phyloP scores from a whole-genome alignment of 1,140 invertebrate genomes.

The Drosophila setifemur region DNA sequence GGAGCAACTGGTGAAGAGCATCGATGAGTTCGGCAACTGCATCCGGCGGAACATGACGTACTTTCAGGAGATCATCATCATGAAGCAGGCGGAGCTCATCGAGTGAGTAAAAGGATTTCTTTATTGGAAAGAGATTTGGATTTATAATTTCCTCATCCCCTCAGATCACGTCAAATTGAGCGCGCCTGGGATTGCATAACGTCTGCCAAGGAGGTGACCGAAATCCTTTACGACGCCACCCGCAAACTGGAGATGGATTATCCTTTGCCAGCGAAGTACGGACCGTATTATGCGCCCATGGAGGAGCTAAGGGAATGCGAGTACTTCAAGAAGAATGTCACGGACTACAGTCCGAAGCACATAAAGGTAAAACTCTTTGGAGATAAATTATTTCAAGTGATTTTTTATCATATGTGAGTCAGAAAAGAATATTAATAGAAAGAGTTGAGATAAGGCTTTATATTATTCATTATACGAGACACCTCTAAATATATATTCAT shows the following conservation, averaged over 20 bases:
- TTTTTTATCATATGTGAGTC: too few relatives aligned
- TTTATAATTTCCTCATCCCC: neutral
- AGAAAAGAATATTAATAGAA: too few relatives aligned
- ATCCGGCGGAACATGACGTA: conserved; percentile 80
- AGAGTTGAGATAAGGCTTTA: too few relatives aligned
- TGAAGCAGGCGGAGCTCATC: conserved; percentile 77
- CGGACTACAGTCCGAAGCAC: conserved; percentile 79
- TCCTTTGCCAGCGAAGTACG: conserved; percentile 62
- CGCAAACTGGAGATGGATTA: conserved; percentile 73
- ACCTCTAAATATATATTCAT: too few relatives aligned
- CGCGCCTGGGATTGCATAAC: conserved; percentile 81
- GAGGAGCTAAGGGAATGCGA: conserved; percentile 79
- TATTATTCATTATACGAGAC: too few relatives aligned
- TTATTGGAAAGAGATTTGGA: too few relatives aligned
- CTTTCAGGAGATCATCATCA: conserved; percentile 81
- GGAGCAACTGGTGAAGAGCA: conserved; percentile 69
- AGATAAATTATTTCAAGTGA: too few relatives aligned
- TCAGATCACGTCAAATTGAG: conserved; percentile 77
- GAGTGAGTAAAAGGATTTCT: conserved; percentile 41
- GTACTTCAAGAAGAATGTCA: conserved; percentile 81
- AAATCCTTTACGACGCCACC: conserved; percentile 78
- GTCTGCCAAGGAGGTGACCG: conserved; percentile 76
- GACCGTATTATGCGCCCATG: conserved; percentile 73
- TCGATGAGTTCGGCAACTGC: conserved; percentile 81
- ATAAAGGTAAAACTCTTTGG: conserved; percentile 76